Conservation (phyloP, 1,140 invertebrate genomes). For the Solenopsis fugax region DNA sequence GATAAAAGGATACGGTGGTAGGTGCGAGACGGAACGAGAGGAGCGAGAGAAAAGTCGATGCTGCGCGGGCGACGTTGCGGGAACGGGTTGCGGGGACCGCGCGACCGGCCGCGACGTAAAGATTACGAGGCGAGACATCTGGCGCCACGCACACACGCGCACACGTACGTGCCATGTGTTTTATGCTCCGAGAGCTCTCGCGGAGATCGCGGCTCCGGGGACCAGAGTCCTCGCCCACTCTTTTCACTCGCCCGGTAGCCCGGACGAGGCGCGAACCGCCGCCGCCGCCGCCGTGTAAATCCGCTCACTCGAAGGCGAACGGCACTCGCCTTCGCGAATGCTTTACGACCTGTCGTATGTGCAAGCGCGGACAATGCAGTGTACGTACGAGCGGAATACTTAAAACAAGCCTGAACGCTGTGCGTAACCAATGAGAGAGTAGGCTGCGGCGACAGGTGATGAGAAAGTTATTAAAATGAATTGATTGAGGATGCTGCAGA, state of each 20-base stretch:
- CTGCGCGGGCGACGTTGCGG: conserved; percentile 34
- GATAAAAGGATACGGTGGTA: background rate
- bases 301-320: conserved; percentile 25
- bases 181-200: conserved; percentile 52
- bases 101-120: conserved; percentile 66
- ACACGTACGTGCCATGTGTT: conserved; percentile 37
- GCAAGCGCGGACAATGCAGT: conserved; percentile 30
- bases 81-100: conserved; percentile 19
- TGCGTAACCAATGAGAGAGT: background rate
- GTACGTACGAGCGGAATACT: background rate
- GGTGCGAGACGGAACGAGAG: background rate
- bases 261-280: conserved; percentile 15
- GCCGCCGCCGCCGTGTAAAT: background rate
- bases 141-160: conserved; percentile 69
- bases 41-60: conserved; percentile 26
- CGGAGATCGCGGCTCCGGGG: background rate
- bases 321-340: conserved; percentile 22
- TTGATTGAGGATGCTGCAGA: background rate
- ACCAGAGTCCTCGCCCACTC: conserved; percentile 11
- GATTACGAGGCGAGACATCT: conserved; percentile 79
- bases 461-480: background rate
- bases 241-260: conserved; percentile 28
- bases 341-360: background rate
- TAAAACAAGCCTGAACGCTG: background rate
- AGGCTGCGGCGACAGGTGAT: background rate